Base-by-base conservation (phyloP, 2,797 vertebrate genomes). In the Merluccius polli region DNA sequence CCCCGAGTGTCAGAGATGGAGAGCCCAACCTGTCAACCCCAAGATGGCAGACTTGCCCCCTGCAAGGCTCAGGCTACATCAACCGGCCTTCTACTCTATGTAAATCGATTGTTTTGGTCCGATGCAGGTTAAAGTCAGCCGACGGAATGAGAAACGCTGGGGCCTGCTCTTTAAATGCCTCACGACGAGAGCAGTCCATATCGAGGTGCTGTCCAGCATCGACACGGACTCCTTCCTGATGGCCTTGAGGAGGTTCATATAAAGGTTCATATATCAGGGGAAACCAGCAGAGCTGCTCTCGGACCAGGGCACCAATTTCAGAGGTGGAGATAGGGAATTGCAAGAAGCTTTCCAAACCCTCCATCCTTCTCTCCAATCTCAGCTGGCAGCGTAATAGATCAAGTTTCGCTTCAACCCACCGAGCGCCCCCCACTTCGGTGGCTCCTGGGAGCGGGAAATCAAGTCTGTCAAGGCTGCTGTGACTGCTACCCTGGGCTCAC, bases 381-480 rank as follows among this genome's bases (percentile, higher is more conserved):
- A 71, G 21, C 48, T 72, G 9, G 70, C 70, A 18, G 13, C 52
- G 11, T 70, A 72, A 11, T 18, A 72, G 41, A 38, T 77, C 3
- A 65, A 4, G 4, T 77, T 77, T 27, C 2, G 7, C 21, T 71
- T 76, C 31, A 72, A 77, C 52, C 70, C 75, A 24, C 70, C 75
- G 11, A 24, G 12, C 11, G 24, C 70, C 21, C 75, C 30, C 8
- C 70, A 71, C 35, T 76, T 76, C 16, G 75, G 75, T 18, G 75
- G 75, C 12, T 21, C 16, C 2, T 76, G 69, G 75, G 75, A 71
- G 36, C 3, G 75, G 11, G 75, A 76, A 30, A 76, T 76, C 16
- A 32, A 18, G 16, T 74, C 36, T 3, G 6, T 76, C 13, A 76
- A 76, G 69, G 24, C 27, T 32, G 69, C 75, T 12, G 38, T 76